These are phyloP conservation scores for Scaptodrosophila lebanonensis DNA, from an alignment of 1,140 invertebrate genomes.

Conservation along the genomic window DNA sequence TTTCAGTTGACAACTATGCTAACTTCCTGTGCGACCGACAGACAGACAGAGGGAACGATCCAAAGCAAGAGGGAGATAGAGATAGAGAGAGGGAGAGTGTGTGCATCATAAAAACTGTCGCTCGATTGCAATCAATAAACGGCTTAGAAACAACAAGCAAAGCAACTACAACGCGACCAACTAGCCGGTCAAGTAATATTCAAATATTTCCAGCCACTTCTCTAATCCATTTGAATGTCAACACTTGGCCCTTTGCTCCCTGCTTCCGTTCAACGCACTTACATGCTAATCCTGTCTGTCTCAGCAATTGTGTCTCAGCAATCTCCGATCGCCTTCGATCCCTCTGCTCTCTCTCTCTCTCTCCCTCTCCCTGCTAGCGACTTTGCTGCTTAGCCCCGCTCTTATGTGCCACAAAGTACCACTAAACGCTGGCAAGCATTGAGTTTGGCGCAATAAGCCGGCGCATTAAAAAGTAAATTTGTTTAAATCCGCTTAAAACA, in stretches of 20 bases:
- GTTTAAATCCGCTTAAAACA: constrained; percentile 58
- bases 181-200: constrained; percentile 39
- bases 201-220: constrained; percentile 45
- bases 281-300: too few relatives aligned
- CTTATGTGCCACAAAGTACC: constrained; percentile 54
- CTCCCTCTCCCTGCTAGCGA: constrained; percentile 45
- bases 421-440: constrained; percentile 48
- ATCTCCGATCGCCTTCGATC: too few relatives aligned
- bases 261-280: too few relatives aligned
- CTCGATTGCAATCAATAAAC: constrained; percentile 75
- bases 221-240: constrained; percentile 69
- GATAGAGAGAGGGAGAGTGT: too few relatives aligned
- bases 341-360: too few relatives aligned
- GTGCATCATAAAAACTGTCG: too few relatives aligned
- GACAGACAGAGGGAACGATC: too few relatives aligned
- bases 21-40: constrained; percentile 5
- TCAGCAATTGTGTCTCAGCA: too few relatives aligned
- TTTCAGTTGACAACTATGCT: constrained; percentile 12
- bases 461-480: constrained; percentile 72
- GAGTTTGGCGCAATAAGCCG: constrained; percentile 61
- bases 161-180: background rate
- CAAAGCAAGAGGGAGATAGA: too few relatives aligned
- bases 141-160: constrained; percentile 42
- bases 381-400: constrained; percentile 9
- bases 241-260: constrained; percentile 30